Conservation (phyloP, 2,113 vertebrate genomes). For the Motacilla tschutschensis region DNA sequence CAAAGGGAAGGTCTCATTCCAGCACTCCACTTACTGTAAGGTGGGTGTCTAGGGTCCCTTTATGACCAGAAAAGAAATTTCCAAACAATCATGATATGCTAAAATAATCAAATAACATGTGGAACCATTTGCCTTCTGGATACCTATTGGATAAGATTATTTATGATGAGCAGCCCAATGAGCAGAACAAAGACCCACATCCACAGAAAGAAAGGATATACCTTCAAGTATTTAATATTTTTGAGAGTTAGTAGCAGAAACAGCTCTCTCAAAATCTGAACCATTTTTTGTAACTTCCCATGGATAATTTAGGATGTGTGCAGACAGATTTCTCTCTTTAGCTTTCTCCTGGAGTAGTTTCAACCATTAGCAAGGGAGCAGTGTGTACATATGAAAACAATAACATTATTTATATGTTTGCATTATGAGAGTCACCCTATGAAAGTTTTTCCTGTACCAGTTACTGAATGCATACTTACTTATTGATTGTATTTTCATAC, state of each 20-base stretch:
- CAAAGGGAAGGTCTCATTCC: background rate
- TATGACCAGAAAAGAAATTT: background rate
- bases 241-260: background rate
- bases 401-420: background rate
- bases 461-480: conserved; percentile 75
- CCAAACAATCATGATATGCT: background rate
- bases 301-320: background rate
- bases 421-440: background rate
- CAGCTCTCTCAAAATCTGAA: background rate
- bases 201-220: background rate
- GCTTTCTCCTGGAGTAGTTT: background rate
- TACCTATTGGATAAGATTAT: background rate
- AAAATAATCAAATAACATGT: background rate
- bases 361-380: background rate
- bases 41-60: background rate
- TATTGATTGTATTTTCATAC: conserved; percentile 91
- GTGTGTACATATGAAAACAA: background rate
- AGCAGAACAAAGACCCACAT: background rate
- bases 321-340: background rate
- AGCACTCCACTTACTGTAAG: background rate
- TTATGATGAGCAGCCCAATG: background rate
- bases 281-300: background rate
- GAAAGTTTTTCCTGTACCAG: background rate
- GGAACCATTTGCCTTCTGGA: background rate
- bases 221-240: background rate